Evolutionary conservation across 2,797 vertebrate genomes (phyloP).

Genomic region (Sciaenops ocellatus): DNA sequence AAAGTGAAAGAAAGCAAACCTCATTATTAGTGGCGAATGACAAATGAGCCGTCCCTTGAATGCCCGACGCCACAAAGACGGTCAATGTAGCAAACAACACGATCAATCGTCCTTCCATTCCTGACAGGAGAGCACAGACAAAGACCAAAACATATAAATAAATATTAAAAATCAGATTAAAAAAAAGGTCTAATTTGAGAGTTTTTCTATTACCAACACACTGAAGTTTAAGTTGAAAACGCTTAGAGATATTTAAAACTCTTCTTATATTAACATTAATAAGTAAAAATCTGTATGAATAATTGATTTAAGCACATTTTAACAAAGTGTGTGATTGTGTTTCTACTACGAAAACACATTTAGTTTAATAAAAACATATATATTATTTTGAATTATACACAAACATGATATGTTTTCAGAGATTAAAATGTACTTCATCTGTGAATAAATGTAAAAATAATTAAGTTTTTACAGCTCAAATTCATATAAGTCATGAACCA

Average conservation of each 20-base stretch:
- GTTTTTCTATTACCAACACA: neutral
- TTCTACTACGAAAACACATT: neutral
- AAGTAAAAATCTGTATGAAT: neutral
- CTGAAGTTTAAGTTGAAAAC: neutral
- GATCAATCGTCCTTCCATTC: conserved; percentile 62
- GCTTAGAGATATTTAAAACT: neutral
- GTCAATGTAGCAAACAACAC: conserved; percentile 31
- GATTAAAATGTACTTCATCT: neutral
- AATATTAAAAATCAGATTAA: too few relatives aligned
- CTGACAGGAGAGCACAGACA: conserved; percentile 4
- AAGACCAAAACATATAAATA: neutral
- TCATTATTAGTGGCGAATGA: neutral
- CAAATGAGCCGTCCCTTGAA: conserved; percentile 11
- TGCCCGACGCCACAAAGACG: neutral
- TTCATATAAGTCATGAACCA: too few relatives aligned
- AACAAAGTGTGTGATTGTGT: neutral
- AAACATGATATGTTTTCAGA: too few relatives aligned
- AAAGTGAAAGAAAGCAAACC: conserved; percentile 35
- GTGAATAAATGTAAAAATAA: neutral
- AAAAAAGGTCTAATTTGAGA: neutral
- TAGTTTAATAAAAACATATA: neutral
- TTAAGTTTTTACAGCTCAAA: too few relatives aligned
- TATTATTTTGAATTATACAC: too few relatives aligned
- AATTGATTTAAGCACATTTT: neutral
- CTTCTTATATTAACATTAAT: neutral